These are phyloP conservation scores for Antennarius striatus DNA, from an alignment of 2,113 vertebrate species.

Conservation along the genomic window DNA sequence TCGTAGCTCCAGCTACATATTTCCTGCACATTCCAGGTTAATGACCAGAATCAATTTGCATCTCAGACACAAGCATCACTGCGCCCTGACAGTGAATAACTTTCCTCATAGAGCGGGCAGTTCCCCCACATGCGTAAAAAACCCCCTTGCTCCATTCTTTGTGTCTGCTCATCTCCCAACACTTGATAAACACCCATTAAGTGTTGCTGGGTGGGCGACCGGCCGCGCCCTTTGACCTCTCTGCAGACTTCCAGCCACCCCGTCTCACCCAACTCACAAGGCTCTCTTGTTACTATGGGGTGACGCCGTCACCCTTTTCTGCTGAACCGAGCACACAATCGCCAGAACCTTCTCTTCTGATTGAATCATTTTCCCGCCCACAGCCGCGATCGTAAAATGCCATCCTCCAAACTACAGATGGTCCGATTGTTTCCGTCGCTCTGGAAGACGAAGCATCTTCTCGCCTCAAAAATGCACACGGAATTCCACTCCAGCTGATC, in stretches of 20 bases:
- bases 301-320: constrained; percentile 25
- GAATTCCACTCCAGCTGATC: constrained; percentile 38
- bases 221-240: constrained; percentile 50
- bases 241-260: constrained; percentile 29
- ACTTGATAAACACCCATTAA: constrained; percentile 31
- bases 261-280: constrained; percentile 54
- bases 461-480: constrained; percentile 9
- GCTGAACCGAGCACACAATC: constrained; percentile 41
- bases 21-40: too few species aligned
- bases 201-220: constrained; percentile 34
- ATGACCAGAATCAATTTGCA: too few species aligned
- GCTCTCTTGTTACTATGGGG: constrained; percentile 51
- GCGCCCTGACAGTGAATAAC: too few species aligned
- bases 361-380: constrained; percentile 36
- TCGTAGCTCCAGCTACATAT: too few species aligned
- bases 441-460: background rate
- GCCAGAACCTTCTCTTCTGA: constrained; percentile 19
- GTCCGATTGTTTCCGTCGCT: constrained; percentile 44
- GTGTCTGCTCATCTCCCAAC: constrained; percentile 34
- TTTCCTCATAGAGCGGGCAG: too few species aligned
- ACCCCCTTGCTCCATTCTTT: constrained; percentile 2
- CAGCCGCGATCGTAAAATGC: constrained; percentile 46
- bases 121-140: too few species aligned
- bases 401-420: constrained; percentile 46
- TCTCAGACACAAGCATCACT: too few species aligned